Evolutionary conservation across 2,888 invertebrate species (phyloP).

Genomic region (Erebia palarica): DNA sequence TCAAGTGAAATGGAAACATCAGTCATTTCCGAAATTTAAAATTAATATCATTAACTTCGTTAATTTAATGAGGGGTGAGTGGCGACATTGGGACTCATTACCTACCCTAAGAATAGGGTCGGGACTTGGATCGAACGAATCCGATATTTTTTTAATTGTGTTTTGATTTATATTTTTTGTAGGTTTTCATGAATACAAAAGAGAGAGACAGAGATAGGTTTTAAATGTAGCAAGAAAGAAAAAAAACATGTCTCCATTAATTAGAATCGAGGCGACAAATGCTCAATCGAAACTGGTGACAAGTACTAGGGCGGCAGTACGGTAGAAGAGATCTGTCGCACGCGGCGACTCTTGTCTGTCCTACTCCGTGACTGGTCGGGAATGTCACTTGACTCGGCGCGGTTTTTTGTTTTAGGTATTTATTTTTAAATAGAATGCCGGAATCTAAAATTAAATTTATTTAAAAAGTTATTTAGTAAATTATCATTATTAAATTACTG

Average conservation of each 20-base stretch:
- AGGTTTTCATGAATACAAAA: too few relatives aligned
- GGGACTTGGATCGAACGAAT: too few relatives aligned
- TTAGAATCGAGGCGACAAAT: constrained; percentile 55
- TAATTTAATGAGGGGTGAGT: too few relatives aligned
- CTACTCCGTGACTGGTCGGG: constrained; percentile 43
- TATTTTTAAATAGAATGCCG: constrained; percentile 23
- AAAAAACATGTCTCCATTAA: constrained; percentile 39
- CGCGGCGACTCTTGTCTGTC: constrained; percentile 48
- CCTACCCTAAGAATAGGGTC: too few relatives aligned
- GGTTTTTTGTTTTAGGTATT: constrained; percentile 31
- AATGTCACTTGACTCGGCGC: constrained; percentile 43
- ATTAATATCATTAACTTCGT: too few relatives aligned
- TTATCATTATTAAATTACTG: constrained; percentile 9
- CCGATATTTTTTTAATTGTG: too few relatives aligned
- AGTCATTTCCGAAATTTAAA: too few relatives aligned
- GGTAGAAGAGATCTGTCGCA: constrained; percentile 49
- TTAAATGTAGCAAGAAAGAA: neutral
- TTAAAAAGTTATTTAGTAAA: too few relatives aligned
- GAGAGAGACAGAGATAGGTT: neutral
- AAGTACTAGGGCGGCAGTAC: constrained; percentile 72
- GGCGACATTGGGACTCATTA: too few relatives aligned
- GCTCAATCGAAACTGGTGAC: constrained; percentile 76
- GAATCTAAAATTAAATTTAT: constrained; percentile 21
- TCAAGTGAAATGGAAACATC: too few relatives aligned
- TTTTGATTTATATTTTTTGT: too few relatives aligned